Percentiles rank a stretch among this genome's conserved stretches.
phyloP scores from a whole-genome alignment of 2,888 invertebrate species.

The Eristalinus sepulchralis region DNA sequence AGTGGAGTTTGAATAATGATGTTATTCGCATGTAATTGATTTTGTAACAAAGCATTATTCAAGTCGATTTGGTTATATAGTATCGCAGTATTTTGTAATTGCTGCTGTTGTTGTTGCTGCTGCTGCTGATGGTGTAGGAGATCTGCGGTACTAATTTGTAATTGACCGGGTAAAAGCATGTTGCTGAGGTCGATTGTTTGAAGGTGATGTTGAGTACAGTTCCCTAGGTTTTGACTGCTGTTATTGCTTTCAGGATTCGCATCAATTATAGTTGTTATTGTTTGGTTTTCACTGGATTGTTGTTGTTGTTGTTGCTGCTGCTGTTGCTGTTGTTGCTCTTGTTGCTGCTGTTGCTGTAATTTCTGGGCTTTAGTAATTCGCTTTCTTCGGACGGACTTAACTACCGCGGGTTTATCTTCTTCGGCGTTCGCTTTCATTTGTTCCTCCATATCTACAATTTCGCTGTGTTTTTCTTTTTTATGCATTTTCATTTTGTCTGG shows the following conservation, averaged over 20 bases:
- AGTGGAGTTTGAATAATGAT: constrained; percentile 79
- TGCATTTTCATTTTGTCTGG: constrained; percentile 80
- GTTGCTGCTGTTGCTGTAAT: constrained; percentile 52
- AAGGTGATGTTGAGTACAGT: constrained; percentile 74
- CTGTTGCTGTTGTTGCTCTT: constrained; percentile 70
- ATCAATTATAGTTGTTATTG: constrained; percentile 44
- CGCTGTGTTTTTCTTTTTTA: constrained; percentile 79
- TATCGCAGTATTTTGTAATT: constrained; percentile 74
- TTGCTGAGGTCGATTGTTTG: constrained; percentile 79
- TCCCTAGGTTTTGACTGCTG: constrained; percentile 67
- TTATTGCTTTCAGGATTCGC: constrained; percentile 40
- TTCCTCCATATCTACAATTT: constrained; percentile 74
- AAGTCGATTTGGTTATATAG: constrained; percentile 79
- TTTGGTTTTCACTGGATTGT: constrained; percentile 22
- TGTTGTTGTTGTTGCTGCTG: constrained; percentile 62
- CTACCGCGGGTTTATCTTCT: constrained; percentile 71
- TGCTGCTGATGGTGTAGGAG: constrained; percentile 73
- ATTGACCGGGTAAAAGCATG: constrained; percentile 79
- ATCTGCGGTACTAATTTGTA: constrained; percentile 77
- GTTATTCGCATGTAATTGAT: constrained; percentile 79
- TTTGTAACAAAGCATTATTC: constrained; percentile 79
- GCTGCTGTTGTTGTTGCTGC: constrained; percentile 72
- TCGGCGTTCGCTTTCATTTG: constrained; percentile 58
- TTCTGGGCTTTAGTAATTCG: constrained; percentile 69
- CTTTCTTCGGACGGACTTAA: constrained; percentile 46